Percentiles rank a stretch among this genome's conserved stretches.
Conservation (phyloP, 2,113 vertebrate genomes). For the Zosterops japonicus region DNA sequence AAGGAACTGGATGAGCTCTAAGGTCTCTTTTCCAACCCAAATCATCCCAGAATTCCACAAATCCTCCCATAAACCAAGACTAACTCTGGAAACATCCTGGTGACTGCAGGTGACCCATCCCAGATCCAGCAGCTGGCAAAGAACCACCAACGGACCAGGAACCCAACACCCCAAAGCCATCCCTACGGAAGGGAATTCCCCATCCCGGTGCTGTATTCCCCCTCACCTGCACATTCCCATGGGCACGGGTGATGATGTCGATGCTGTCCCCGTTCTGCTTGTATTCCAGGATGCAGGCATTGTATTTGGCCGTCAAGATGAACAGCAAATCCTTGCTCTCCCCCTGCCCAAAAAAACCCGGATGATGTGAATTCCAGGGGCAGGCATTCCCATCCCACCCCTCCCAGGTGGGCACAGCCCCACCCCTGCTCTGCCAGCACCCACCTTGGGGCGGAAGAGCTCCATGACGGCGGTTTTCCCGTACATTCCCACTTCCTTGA, state of each 20-base stretch:
- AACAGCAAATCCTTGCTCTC: slow-evolving; percentile 96
- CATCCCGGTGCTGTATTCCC: fast-evolving
- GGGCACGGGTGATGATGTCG: slow-evolving; percentile 95
- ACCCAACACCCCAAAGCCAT: fast-evolving
- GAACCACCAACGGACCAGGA: fast-evolving
- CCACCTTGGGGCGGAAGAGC: slow-evolving; percentile 95
- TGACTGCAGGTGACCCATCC: fast-evolving
- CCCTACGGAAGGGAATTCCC: too few relatives aligned
- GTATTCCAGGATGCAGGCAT: slow-evolving; percentile 97
- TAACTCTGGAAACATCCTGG: background rate
- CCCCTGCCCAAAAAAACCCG: slow-evolving; percentile 73
- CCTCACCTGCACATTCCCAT: slow-evolving; percentile 94
- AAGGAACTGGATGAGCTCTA: background rate
- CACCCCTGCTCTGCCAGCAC: fast-evolving
- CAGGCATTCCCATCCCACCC: fast-evolving
- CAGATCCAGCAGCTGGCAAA: fast-evolving
- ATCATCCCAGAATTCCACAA: background rate
- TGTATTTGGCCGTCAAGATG: slow-evolving; percentile 97
- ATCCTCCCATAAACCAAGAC: background rate
- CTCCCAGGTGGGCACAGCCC: fast-evolving
- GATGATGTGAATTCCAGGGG: background rate
- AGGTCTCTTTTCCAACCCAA: background rate
- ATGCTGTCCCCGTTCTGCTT: slow-evolving; percentile 97
- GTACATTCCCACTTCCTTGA: slow-evolving; percentile 98
- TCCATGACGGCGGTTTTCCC: slow-evolving; percentile 98